These are phyloP conservation scores for Tauraco hartlaubi DNA, from an alignment of 2,797 vertebrate genomes.

Conservation along the genomic window DNA sequence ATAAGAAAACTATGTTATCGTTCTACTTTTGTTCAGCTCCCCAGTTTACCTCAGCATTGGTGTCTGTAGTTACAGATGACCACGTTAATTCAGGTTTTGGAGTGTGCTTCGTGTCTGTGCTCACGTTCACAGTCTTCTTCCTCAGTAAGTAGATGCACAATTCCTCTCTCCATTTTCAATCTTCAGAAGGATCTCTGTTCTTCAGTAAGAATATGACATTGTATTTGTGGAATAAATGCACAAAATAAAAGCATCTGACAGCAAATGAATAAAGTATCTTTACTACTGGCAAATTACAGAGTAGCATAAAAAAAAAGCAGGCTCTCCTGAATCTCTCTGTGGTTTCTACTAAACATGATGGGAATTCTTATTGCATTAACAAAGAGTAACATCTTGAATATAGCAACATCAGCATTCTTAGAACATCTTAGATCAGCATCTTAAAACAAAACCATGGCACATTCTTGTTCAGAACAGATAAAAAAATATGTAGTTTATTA, in stretches of 20 bases:
- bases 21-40: not conserved
- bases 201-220: not conserved
- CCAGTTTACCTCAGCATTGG: not conserved
- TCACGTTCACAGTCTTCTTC: not conserved
- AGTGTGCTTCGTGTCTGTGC: not conserved
- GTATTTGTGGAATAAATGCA: not conserved
- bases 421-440: not conserved
- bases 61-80: not conserved
- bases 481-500: not conserved
- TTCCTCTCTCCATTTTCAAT: not conserved
- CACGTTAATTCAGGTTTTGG: not conserved
- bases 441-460: not conserved
- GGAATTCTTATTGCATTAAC: not conserved
- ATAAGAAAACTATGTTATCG: not conserved
- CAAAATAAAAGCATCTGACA: not conserved
- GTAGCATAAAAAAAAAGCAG: not conserved
- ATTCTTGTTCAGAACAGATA: not conserved
- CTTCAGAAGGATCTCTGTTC: not conserved
- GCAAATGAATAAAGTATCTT: not conserved
- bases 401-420: not conserved
- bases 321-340: not conserved
- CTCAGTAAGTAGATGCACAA: not conserved
- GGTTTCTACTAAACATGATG: not conserved
- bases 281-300: not conserved
- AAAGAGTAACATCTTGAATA: not conserved